These are phyloP conservation scores for Cheirogaleus medius DNA, from an alignment of 2,113 vertebrate genomes.

Conservation along the genomic window DNA sequence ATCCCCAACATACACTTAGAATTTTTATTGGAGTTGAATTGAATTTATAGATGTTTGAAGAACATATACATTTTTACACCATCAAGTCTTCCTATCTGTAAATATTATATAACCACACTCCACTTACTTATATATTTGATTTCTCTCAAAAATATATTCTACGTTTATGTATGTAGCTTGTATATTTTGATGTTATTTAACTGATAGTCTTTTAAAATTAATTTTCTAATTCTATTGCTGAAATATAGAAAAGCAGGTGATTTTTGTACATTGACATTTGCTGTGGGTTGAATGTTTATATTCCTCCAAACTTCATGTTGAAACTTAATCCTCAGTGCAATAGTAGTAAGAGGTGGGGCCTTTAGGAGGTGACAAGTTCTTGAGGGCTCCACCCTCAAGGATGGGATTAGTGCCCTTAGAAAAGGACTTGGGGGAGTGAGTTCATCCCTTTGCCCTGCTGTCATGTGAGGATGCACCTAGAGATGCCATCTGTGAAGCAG, in stretches of 20 bases:
- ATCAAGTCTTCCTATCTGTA: neutral
- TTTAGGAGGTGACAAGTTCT: neutral
- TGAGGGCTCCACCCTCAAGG: neutral
- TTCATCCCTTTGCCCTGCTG: neutral
- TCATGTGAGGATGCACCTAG: neutral
- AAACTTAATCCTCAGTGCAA: neutral
- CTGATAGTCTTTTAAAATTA: neutral
- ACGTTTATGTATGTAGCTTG: neutral
- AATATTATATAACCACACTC: neutral
- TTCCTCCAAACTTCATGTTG: neutral
- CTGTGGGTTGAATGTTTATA: neutral
- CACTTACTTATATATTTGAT: neutral
- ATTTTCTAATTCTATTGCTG: neutral
- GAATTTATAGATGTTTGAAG: neutral
- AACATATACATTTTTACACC: neutral
- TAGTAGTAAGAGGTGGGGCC: neutral
- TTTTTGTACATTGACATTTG: neutral
- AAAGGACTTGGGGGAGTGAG: neutral
- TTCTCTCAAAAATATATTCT: neutral
- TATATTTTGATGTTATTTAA: neutral
- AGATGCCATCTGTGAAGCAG: too few species aligned
- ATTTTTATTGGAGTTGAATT: neutral
- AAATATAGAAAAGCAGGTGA: neutral
- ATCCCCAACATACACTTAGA: neutral
- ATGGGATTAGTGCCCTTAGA: neutral